Percentiles rank a stretch among this genome's conserved stretches.
These are phyloP conservation scores for Cecidostiba fungosa DNA, from an alignment of 2,888 invertebrate genomes.

Conservation along the genomic window DNA sequence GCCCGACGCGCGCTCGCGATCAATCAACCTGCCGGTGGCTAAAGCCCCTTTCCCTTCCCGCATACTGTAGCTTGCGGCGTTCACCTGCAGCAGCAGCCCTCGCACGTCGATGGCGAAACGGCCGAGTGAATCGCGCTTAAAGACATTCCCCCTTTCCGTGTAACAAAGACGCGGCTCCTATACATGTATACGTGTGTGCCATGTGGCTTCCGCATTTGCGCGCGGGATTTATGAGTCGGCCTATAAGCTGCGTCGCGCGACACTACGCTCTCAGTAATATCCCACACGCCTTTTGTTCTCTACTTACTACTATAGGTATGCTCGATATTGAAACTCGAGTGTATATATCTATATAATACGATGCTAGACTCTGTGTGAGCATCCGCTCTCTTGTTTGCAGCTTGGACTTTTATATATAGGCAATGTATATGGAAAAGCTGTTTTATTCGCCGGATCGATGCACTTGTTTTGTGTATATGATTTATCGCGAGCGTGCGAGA, in stretches of 20 bases:
- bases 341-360: background rate
- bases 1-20: constrained; percentile 74
- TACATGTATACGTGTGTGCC: background rate
- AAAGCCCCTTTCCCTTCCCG: constrained; percentile 60
- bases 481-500: background rate
- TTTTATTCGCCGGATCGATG: background rate
- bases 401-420: background rate
- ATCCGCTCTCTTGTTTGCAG: background rate
- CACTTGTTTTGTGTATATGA: background rate
- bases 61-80: background rate
- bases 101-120: constrained; percentile 15
- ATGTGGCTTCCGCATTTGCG: constrained; percentile 40
- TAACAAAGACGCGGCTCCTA: constrained; percentile 35
- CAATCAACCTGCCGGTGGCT: constrained; percentile 77
- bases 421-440: background rate
- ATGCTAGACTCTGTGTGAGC: background rate
- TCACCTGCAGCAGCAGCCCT: constrained; percentile 29
- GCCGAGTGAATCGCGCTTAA: constrained; percentile 39
- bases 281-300: constrained; percentile 42
- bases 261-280: constrained; percentile 42
- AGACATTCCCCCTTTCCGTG: background rate
- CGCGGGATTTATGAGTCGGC: constrained; percentile 48
- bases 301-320: background rate
- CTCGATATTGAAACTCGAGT: background rate
- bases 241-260: background rate